Conservation (phyloP, 2,888 invertebrate species). For the Carterocephalus palaemon region DNA sequence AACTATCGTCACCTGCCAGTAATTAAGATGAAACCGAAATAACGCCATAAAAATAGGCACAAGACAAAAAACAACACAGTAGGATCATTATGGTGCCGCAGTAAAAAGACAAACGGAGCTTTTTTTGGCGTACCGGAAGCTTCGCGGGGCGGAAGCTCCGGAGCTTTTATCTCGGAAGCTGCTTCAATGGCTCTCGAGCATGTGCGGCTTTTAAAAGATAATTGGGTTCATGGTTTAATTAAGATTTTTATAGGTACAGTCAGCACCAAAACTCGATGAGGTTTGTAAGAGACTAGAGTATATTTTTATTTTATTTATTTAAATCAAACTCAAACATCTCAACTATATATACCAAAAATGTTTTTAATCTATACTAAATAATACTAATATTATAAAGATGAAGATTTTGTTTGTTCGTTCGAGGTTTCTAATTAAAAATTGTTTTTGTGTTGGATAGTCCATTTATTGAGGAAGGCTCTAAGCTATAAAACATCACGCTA, state of each 20-base stretch:
- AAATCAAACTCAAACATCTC: no score
- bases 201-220: constrained; percentile 5
- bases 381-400: no score
- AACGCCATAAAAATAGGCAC: not conserved
- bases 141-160: constrained; percentile 16
- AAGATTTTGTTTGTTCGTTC: no score
- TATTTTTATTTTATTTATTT: no score
- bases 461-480: no score
- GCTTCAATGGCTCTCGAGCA: constrained; percentile 9
- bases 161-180: constrained; percentile 19
- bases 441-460: no score
- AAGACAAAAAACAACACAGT: not conserved
- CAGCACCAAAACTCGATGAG: no score
- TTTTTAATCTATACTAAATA: no score
- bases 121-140: constrained; percentile 19
- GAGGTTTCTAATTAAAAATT: no score
- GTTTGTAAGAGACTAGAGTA: not conserved
- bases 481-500: no score
- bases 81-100: not conserved
- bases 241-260: not conserved
- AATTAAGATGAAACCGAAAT: not conserved
- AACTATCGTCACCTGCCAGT: no score
- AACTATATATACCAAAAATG: no score
- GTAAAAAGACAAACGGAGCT: constrained; percentile 6
- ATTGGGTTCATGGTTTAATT: not conserved